Evolutionary conservation across 2,797 vertebrate genomes (phyloP), one percentile per base, ranked within the genome.

Genomic region (Phoebastria nigripes): DNA sequence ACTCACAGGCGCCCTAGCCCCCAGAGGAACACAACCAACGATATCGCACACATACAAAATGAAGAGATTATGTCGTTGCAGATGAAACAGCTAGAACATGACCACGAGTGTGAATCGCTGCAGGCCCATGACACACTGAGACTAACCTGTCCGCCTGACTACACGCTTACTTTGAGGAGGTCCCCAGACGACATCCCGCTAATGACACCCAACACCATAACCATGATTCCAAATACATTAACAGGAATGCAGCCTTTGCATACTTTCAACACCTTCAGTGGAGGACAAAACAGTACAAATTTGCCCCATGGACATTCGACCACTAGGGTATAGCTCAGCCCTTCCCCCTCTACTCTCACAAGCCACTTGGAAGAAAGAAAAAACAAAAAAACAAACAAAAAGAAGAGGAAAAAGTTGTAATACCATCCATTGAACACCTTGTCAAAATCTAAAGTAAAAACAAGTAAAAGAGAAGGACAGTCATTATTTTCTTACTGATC

Each of bases 151-250:
- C 99, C 99, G 0, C 99, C 99, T 2, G 99, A 99, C 98, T 99
- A 99, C 97, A 98, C 99, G 0, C 99, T 99, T 22, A 99, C 99
- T 9, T 98, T 99, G 81, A 98, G 99, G 61, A 97, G 99, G 16
- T 99, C 99, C 4, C 99, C 99, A 0, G 99, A 99, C 2, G 99
- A 99, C 96, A 98, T 99, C 78, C 99, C 99, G 0, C 98, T 99
- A 61, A 99, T 99, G 99, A 98, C 99, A 1, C 98, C 99, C 78
- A 99, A 99, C 97, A 99, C 99, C 97, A 99, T 99, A 98, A 99
- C 99, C 95, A 99, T 99, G 99, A 99, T 99, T 95, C 99, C 99
- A 80, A 99, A 99, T 97, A 98, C 99, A 2, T 98, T 99, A 97
- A 98, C 98, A 90, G 98, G 98, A 78, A 99, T 99, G 98, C 99